These are phyloP conservation scores for Yasuhikotakia modesta DNA, from an alignment of 2,797 vertebrate species.

Conservation along the genomic window DNA sequence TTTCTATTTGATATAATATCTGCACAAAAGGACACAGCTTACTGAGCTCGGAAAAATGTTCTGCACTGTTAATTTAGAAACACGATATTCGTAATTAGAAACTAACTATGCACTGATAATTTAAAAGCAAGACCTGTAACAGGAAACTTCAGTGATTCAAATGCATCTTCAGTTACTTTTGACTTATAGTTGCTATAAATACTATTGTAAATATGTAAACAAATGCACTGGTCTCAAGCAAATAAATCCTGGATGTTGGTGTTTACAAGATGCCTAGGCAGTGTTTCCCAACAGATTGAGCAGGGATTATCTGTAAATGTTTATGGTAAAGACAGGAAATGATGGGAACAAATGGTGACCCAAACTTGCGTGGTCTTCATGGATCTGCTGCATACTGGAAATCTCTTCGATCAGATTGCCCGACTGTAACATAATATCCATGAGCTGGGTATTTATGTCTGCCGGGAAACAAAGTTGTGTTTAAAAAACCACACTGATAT, in stretches of 20 bases:
- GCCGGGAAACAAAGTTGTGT: background rate
- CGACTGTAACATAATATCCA: background rate
- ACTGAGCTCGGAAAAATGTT: constrained; percentile 20
- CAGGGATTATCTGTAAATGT: background rate
- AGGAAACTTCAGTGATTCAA: background rate
- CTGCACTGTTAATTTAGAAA: constrained; percentile 21
- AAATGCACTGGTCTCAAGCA: constrained; percentile 2
- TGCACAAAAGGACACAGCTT: constrained; percentile 8
- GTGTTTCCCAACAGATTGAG: too few species aligned
- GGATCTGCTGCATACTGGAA: constrained; percentile 4
- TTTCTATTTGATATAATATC: constrained; percentile 25
- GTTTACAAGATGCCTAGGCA: too few species aligned
- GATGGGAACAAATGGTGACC: background rate
- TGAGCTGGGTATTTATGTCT: background rate
- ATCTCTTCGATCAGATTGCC: background rate
- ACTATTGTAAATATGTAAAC: background rate
- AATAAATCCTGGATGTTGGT: too few species aligned
- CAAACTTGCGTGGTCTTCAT: background rate
- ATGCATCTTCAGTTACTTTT: background rate
- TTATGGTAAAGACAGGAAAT: background rate
- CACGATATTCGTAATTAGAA: constrained; percentile 33
- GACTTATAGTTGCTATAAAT: background rate
- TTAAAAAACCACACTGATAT: constrained; percentile 1
- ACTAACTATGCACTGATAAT: constrained; percentile 12
- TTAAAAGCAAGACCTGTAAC: background rate